Conservation (phyloP, 2,113 vertebrate genomes). For the Megatriorchis doriae region DNA sequence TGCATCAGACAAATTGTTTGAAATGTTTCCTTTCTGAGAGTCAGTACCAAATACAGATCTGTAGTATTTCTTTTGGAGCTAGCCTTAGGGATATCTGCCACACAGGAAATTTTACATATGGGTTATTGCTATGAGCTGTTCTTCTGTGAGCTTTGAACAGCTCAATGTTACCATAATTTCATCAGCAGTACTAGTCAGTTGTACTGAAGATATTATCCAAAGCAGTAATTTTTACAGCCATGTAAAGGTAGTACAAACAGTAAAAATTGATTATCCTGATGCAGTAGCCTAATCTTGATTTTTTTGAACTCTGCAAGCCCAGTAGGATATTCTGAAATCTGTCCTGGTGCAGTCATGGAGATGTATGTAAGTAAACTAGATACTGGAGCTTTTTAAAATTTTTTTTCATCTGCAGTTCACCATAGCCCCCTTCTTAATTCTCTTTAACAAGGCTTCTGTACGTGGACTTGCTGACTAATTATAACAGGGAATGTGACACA, state of each 20-base stretch:
- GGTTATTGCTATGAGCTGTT: not conserved
- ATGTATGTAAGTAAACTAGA: not conserved
- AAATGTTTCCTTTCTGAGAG: not conserved
- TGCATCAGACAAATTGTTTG: not conserved
- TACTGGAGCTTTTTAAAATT: not conserved
- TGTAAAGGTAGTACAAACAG: not conserved
- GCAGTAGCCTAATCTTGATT: not conserved
- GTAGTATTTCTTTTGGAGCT: not conserved
- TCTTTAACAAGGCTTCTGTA: not conserved
- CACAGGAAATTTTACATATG: not conserved
- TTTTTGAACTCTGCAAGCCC: not conserved
- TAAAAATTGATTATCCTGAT: not conserved
- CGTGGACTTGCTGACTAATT: not conserved
- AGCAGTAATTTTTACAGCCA: not conserved
- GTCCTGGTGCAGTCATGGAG: not conserved
- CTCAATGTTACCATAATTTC: not conserved
- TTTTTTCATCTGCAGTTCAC: not conserved
- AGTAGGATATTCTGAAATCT: not conserved
- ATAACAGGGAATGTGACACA: not conserved
- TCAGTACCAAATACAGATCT: not conserved
- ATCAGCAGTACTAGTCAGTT: not conserved
- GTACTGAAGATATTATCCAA: not conserved
- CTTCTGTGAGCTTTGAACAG: not conserved
- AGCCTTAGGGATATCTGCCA: not conserved
- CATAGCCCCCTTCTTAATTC: not conserved